Conservation (phyloP, 37 sponge, comb jelly and placozoan species). For the Bolinopsis microptera region DNA sequence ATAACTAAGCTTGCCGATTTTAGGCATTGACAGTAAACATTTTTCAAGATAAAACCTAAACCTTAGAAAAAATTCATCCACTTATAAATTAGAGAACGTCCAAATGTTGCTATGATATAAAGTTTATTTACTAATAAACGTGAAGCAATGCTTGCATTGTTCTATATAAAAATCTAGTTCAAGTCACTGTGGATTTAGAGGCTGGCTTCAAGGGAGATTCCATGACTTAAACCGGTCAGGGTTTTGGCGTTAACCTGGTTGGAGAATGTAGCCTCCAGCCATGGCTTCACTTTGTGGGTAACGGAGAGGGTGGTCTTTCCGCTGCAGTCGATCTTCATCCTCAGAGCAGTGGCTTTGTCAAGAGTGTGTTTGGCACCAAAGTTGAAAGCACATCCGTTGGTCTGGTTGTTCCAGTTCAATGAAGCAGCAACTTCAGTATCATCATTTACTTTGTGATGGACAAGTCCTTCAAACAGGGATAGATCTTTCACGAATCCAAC, state of each 20-base stretch:
- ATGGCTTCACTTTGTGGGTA: slow-evolving; percentile 48
- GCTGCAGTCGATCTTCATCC: slow-evolving; percentile 35
- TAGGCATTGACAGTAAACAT: too few species aligned
- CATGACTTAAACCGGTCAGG: slow-evolving; percentile 15
- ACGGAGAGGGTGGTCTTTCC: slow-evolving; percentile 39
- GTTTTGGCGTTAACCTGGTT: slow-evolving; percentile 59
- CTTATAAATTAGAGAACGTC: neutral
- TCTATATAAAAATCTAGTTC: neutral
- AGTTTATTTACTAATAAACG: neutral
- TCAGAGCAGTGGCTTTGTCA: neutral
- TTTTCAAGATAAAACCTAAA: neutral
- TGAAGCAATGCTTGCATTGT: neutral
- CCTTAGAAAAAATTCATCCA: neutral
- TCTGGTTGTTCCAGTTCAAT: neutral
- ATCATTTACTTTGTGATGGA: slow-evolving; percentile 43
- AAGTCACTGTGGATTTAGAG: slow-evolving; percentile 18
- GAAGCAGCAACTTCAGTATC: slow-evolving; percentile 62
- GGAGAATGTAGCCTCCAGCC: slow-evolving; percentile 64
- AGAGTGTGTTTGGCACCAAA: slow-evolving; percentile 64
- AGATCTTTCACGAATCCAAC: slow-evolving; percentile 23
- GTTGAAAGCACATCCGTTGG: slow-evolving; percentile 48
- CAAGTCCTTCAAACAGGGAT: slow-evolving; percentile 28
- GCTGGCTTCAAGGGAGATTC: slow-evolving; percentile 37
- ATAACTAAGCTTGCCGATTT: too few species aligned
- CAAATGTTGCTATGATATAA: neutral